Evolutionary conservation across 2,888 invertebrate genomes (phyloP), one percentile per base, ranked within the genome.

Genomic region (Oscheius sp.): DNA sequence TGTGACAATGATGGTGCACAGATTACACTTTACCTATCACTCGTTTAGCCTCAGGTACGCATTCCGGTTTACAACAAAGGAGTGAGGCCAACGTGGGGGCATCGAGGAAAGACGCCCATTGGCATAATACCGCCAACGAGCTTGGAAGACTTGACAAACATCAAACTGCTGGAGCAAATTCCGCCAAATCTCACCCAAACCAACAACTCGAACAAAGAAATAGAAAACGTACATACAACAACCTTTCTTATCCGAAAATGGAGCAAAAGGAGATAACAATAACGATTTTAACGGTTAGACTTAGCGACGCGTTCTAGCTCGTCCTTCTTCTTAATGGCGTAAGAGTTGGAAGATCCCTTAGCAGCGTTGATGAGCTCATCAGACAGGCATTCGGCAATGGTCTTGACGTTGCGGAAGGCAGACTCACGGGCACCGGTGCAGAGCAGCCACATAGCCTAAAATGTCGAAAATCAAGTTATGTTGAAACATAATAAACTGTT

Each of bases 281-380:
- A 73, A 73, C 55, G 65, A 53, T 72, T 79, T 95, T 98, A 99
- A 94, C 99, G 95, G 93, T 99, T 99, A 91, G 97, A 98, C 92
- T 99, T 99, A 90, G 99, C 99, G 88, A 99, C 99, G 93, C 99
- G 95, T 92, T 99, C 99, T 91, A 99, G 93, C 92, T 99, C 99
- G 91, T 99, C 99, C 92, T 99, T 99, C 93, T 99, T 99, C 93
- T 99, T 99, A 92, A 99, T 99, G 86, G 99, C 99, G 90, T 99
- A 98, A 53, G 97, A 97, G 92, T 99, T 99, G 80, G 98, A 98
- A 80, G 98, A 99, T 84, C 99, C 99, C 93, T 98, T 99, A 70
- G 98, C 97, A 86, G 99, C 99, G 90, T 99, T 99, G 90, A 99
- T 99, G 75, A 99, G 93, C 91, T 99, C 99, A 92, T 99, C 99